A percentile compares a stretch with the other conserved stretches of the same genome.
Conservation (phyloP, 2,797 vertebrate genomes). For the Amblyopsis hoosieri region DNA sequence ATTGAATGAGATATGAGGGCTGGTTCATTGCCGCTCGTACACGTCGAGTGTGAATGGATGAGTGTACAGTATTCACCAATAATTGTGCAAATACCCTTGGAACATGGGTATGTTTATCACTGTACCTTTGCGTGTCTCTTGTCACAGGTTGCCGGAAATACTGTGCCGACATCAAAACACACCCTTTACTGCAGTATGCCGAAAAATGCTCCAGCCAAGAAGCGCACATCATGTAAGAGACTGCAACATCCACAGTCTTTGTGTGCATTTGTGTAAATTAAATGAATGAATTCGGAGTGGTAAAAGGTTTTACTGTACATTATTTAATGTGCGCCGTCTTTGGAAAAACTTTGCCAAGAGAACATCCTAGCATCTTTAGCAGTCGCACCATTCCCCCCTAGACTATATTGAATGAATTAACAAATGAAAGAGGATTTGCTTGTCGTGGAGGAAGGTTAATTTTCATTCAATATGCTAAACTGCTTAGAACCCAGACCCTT, state of each 20-base stretch:
- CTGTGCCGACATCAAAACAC: conserved; percentile 42
- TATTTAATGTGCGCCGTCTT: conserved; percentile 26
- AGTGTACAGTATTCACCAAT: too few species aligned
- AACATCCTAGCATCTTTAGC: conserved; percentile 30
- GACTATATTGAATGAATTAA: conserved; percentile 65
- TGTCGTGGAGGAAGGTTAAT: conserved; percentile 69
- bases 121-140: conserved; percentile 41
- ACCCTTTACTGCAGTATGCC: conserved; percentile 30
- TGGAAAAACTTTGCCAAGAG: conserved; percentile 33
- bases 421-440: conserved; percentile 67
- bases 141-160: conserved; percentile 34
- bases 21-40: conserved; percentile 41
- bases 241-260: conserved; percentile 31
- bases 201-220: background rate
- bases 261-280: conserved; percentile 49
- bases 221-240: conserved; percentile 20
- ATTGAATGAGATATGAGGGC: conserved; percentile 32
- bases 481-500: conserved; percentile 60
- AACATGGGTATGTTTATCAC: conserved; percentile 33
- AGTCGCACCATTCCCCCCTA: conserved; percentile 37
- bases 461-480: conserved; percentile 75
- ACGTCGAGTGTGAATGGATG: too few species aligned
- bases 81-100: too few species aligned
- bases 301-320: conserved; percentile 2
- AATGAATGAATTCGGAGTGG: conserved; percentile 34